phyloP scores from a whole-genome alignment of 2,888 invertebrate genomes.

The Piscicola geometra region DNA sequence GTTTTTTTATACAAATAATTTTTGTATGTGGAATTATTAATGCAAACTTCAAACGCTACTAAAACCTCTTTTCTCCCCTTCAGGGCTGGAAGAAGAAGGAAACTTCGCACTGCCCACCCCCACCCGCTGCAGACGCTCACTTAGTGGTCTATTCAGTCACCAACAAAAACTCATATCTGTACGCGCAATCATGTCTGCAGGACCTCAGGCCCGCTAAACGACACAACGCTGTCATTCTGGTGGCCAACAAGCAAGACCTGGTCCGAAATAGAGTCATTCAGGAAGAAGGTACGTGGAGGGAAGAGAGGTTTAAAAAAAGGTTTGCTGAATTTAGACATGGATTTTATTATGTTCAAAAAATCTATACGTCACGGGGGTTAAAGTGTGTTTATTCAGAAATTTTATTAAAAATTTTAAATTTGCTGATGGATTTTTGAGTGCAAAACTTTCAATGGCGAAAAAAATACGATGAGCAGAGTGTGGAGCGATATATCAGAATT shows the following conservation, averaged over 20 bases:
- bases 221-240: conserved; percentile 82
- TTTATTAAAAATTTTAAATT: neutral
- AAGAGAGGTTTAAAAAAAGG: no score
- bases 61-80: no score
- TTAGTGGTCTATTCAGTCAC: conserved; percentile 40
- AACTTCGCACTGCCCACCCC: neutral
- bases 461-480: no score
- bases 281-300: conserved; percentile 70
- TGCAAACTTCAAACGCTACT: no score
- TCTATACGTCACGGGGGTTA: no score
- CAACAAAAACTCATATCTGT: conserved; percentile 37
- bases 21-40: no score
- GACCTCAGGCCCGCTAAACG: conserved; percentile 55
- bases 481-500: no score
- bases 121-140: conserved; percentile 34
- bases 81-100: conserved; percentile 29
- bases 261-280: conserved; percentile 78
- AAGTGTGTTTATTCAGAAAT: no score
- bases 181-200: conserved; percentile 39
- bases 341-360: no score
- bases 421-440: neutral
- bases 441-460: neutral
- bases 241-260: conserved; percentile 87
- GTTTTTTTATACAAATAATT: no score
- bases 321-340: no score